Base-by-base conservation (phyloP, 92 coral and sea anemone genomes). In the Porites rus region DNA sequence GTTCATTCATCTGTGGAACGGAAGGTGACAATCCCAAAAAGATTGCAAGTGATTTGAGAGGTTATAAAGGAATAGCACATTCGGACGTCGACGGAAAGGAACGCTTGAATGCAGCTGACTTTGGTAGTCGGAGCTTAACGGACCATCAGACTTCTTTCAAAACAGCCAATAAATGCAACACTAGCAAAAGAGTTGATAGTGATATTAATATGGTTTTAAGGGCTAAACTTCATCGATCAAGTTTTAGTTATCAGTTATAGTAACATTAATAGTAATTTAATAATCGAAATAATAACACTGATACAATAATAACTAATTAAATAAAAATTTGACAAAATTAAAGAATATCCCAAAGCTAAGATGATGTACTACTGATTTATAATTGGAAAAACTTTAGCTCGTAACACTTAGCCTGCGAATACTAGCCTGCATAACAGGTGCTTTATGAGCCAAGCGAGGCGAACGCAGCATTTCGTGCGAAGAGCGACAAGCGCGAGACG, bases 161-260 rank as follows among this genome's bases (percentile, higher is more conserved):
- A 7, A 60, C 54, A 10, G 5, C 18, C 51, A 14, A 58, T 56
- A 8, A 58, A 51, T 20, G 22, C 43, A 22, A 70, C 21, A 10
- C 17, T 38, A 18, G 18, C 1, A 74, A 69, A 6, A 19, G 16
- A 43, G 66, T 1, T 14, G 28, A 31, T n/a, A 51, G 24, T 5
- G 38, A 69, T 22, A 17, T 70, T 59, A 38, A 38, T 4, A 81
- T 71, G 77, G 50, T 58, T 25, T 13, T 81, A 16, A 81, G 59
- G 69, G 77, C 86, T 7, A 81, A 58, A 28, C 65, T 81, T 28
- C 86, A 81, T 71, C 86, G 86, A 14, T 81, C 86, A 18, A 18
- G 69, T 58, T 58, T 70, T 60, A 11, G 70, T n/a, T 81, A 70
- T 56, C 64, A 0, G 8, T 62, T 14, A 62, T 1, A 16, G 18